Base-by-base conservation (phyloP, 2,888 invertebrate species). In the Macaria liturata region DNA sequence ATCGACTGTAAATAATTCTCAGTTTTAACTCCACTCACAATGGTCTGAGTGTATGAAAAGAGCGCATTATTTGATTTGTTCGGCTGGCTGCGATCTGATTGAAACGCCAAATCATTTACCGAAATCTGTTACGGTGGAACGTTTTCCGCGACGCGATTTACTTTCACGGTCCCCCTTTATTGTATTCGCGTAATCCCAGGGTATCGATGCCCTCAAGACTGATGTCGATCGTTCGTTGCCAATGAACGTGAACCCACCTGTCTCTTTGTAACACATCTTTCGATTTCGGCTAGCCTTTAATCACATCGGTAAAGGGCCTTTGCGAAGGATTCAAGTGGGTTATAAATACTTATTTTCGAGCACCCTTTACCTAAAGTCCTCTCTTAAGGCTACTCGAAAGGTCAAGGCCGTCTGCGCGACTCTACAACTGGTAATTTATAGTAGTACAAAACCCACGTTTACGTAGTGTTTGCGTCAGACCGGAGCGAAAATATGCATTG, bases 101-200 rank as follows among this genome's bases (percentile, higher is more conserved):
- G 71, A 73, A 74, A 71, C 68, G 70, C 61, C 68, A 72, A 72
- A 72, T 72, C 68, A 75, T 74, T 74, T 72, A 68, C 67, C 52
- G 66, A 66, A 64, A 62, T 68, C 69, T 65, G 71, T 72, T 72
- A 67, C 67, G 67, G 59, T 56, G 61, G 64, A 64, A 61, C 66
- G 70, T 72, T 70, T 71, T 68, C 66, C 68, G 64, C 65, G 56
- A 69, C 65, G 70, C 66, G 66, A 72, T 75, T 71, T 75, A 67
- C 68, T 67, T 68, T 70, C 65, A 70, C 63, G 59, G 61, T 64
- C 60, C 57, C 69, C 69, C 66, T 69, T 71, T 67, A 69, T 70
- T 68, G 67, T 72, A 67, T 71, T 66, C 61, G 61, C 55, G 59
- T 64, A 63, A 59, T 63, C 63, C 63, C 61, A 62, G 58, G 57